Conservation (phyloP, 2,113 vertebrate species). For the Varanus salvator region DNA sequence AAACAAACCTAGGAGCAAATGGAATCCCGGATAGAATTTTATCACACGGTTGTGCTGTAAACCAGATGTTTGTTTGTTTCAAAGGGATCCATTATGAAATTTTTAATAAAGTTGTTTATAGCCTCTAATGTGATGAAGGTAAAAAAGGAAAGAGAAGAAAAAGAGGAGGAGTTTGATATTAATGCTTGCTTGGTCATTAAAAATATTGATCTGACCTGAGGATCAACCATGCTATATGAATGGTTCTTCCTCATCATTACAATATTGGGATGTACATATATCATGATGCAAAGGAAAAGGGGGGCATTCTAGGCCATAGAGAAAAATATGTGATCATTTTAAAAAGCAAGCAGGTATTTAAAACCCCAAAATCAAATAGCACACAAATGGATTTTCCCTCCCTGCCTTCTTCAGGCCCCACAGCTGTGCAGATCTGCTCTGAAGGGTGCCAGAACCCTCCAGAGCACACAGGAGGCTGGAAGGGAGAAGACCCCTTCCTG, state of each 20-base stretch:
- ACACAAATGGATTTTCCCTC: neutral
- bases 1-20: slow-evolving; percentile 60
- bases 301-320: slow-evolving; percentile 32
- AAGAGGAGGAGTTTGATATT: slow-evolving; percentile 42
- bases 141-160: slow-evolving; percentile 30
- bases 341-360: slow-evolving; percentile 27
- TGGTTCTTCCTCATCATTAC: slow-evolving; percentile 44
- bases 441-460: too few species aligned
- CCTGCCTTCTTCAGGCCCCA: too few species aligned
- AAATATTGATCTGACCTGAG: slow-evolving; percentile 54
- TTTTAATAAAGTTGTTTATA: slow-evolving; percentile 73
- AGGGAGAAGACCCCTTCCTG: too few species aligned
- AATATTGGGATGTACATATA: slow-evolving; percentile 50
- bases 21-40: slow-evolving; percentile 71
- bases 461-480: too few species aligned
- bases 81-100: slow-evolving; percentile 72
- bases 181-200: slow-evolving; percentile 47
- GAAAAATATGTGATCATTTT: slow-evolving; percentile 23
- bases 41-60: slow-evolving; percentile 62
- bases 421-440: too few species aligned
- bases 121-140: slow-evolving; percentile 70
- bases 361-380: neutral
- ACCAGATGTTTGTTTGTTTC: slow-evolving; percentile 71
- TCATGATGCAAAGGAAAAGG: slow-evolving; percentile 40
- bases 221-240: slow-evolving; percentile 38